Evolutionary conservation across 1,140 invertebrate genomes (phyloP).

Genomic region (Macrosteles quadrilineatus): DNA sequence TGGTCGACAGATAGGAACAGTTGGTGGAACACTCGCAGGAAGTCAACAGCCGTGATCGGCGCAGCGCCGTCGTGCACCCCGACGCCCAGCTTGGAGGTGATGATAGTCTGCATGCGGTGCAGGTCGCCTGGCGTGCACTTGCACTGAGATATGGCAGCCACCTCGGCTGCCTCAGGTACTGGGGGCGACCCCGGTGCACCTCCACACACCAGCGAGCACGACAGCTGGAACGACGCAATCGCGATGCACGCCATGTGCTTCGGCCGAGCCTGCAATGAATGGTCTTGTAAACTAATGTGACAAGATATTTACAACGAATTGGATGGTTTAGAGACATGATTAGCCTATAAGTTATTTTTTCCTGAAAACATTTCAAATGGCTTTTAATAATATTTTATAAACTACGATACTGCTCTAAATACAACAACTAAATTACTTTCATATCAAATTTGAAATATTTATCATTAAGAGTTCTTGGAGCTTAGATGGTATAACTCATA

Average conservation of each 20-base stretch:
- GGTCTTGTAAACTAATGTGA: constrained; percentile 8
- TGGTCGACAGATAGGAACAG: constrained; percentile 52
- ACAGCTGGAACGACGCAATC: constrained; percentile 67
- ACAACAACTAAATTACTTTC: no score
- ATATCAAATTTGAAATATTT: no score
- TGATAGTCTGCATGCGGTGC: constrained; percentile 69
- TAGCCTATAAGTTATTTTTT: no score
- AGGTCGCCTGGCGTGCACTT: constrained; percentile 74
- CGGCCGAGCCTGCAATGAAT: constrained; percentile 53
- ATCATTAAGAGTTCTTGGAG: no score
- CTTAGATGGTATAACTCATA: no score
- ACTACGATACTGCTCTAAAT: no score
- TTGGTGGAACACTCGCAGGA: constrained; percentile 63
- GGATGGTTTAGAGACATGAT: no score
- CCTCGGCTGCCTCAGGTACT: constrained; percentile 51
- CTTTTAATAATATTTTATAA: no score
- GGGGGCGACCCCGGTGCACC: constrained; percentile 39
- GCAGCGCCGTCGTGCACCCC: constrained; percentile 57
- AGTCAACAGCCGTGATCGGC: constrained; percentile 64
- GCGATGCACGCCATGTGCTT: constrained; percentile 73
- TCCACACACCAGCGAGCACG: constrained; percentile 53
- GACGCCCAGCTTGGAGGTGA: constrained; percentile 65
- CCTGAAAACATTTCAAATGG: no score
- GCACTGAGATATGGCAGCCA: constrained; percentile 64
- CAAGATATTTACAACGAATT: background rate